A percentile compares a stretch with the other conserved stretches of the same genome.
phyloP scores from a whole-genome alignment of 2,797 vertebrate genomes.

The Neomorphus geoffroyi region DNA sequence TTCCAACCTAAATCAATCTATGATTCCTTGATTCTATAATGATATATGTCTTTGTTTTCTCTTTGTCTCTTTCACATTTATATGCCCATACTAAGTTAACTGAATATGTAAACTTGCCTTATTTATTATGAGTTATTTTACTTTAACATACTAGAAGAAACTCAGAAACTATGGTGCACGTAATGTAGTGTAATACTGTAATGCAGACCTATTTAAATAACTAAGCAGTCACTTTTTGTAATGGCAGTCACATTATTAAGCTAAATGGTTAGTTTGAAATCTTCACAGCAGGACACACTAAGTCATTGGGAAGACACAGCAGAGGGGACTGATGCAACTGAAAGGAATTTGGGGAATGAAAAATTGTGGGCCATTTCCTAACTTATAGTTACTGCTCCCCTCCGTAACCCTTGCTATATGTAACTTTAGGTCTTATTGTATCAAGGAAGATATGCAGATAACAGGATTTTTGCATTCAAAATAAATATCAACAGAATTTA shows the following conservation, averaged over 20 bases:
- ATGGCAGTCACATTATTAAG: background rate
- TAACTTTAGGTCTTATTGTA: background rate
- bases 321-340: background rate
- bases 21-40: background rate
- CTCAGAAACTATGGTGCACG: background rate
- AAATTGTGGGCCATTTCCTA: background rate
- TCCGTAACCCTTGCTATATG: background rate
- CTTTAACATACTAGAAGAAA: background rate
- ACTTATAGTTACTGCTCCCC: background rate
- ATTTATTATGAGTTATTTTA: background rate
- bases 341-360: background rate
- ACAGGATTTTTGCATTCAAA: background rate
- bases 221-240: background rate
- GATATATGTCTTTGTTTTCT: background rate
- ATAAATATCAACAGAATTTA: background rate
- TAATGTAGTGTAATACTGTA: background rate
- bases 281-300: background rate
- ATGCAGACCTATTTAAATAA: background rate
- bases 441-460: background rate
- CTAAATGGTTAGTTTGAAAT: background rate
- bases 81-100: background rate
- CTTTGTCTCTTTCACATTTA: background rate
- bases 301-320: background rate
- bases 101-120: rapidly evolving
- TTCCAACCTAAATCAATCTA: background rate